Conservation (phyloP, 1,140 invertebrate genomes). For the Penaeus chinensis region DNA sequence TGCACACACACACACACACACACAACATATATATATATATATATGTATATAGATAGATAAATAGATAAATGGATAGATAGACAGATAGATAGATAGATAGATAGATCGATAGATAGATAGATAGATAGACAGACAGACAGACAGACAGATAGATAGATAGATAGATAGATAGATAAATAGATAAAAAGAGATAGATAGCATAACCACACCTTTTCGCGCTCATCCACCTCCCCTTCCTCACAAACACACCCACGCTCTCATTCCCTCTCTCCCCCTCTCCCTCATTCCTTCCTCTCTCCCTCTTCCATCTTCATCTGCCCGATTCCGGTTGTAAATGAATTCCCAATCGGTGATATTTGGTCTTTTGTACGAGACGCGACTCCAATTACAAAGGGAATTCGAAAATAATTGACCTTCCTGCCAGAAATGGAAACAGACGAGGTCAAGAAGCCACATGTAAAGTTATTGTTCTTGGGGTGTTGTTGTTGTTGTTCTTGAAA, state of each 20-base stretch:
- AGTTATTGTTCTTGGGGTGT: neutral
- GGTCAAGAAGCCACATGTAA: neutral
- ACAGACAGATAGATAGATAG: too few relatives aligned
- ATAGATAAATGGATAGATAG: too few relatives aligned
- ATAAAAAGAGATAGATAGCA: too few relatives aligned
- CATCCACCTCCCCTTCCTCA: neutral
- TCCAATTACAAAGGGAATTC: slow-evolving; percentile 57
- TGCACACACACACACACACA: too few relatives aligned
- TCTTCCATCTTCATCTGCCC: slow-evolving; percentile 25
- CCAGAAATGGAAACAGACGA: slow-evolving; percentile 28
- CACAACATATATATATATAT: too few relatives aligned
- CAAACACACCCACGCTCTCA: neutral
- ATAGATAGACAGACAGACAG: too few relatives aligned
- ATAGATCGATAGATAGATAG: too few relatives aligned
- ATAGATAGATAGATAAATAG: too few relatives aligned
- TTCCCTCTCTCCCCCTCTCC: neutral
- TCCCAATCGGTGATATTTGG: slow-evolving; percentile 56
- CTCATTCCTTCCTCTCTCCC: neutral
- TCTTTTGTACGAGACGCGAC: slow-evolving; percentile 54
- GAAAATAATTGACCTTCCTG: slow-evolving; percentile 50
- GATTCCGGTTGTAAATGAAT: slow-evolving; percentile 45
- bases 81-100: too few relatives aligned
- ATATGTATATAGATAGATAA: too few relatives aligned
- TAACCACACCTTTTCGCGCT: neutral
- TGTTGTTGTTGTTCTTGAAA: neutral